A percentile compares a stretch with the other conserved stretches of the same genome.
phyloP scores from a whole-genome alignment of 2,888 invertebrate genomes.

The Metallyticus violacea region DNA sequence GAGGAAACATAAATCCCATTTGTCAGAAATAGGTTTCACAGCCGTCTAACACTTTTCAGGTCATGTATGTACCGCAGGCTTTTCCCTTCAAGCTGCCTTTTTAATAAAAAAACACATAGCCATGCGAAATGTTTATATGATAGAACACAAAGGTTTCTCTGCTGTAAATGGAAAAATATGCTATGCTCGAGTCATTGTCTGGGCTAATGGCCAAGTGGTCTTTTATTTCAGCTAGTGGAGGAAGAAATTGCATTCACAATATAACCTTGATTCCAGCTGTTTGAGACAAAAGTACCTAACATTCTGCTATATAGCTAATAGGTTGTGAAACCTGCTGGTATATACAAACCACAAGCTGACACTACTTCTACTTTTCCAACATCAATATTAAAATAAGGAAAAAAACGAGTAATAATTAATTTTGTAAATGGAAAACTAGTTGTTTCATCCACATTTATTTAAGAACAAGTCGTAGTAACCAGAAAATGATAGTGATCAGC shows the following conservation, averaged over 20 bases:
- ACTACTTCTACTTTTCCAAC: too few species aligned
- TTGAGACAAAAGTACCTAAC: too few species aligned
- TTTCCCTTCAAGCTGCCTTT: background rate
- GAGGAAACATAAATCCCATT: background rate
- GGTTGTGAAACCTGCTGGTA: too few species aligned
- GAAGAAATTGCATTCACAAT: background rate
- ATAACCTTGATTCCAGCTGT: background rate
- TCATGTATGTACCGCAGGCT: background rate
- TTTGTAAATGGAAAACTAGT: too few species aligned
- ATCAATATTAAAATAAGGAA: too few species aligned
- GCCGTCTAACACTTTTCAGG: background rate
- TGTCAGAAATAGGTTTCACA: background rate
- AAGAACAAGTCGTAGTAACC: too few species aligned
- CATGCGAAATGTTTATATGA: background rate
- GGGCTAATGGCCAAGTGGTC: background rate
- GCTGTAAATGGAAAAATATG: too few species aligned
- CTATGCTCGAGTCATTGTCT: background rate
- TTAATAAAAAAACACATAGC: background rate
- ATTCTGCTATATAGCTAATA: too few species aligned
- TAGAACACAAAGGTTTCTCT: background rate
- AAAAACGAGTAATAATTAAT: too few species aligned
- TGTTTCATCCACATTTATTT: too few species aligned
- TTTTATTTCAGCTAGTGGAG: background rate
- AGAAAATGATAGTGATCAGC: too few species aligned
- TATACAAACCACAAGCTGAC: too few species aligned